A percentile compares a stretch with the other conserved stretches of the same genome.
phyloP scores from a whole-genome alignment of 2,888 invertebrate genomes.

The Coleophora flavipennella region DNA sequence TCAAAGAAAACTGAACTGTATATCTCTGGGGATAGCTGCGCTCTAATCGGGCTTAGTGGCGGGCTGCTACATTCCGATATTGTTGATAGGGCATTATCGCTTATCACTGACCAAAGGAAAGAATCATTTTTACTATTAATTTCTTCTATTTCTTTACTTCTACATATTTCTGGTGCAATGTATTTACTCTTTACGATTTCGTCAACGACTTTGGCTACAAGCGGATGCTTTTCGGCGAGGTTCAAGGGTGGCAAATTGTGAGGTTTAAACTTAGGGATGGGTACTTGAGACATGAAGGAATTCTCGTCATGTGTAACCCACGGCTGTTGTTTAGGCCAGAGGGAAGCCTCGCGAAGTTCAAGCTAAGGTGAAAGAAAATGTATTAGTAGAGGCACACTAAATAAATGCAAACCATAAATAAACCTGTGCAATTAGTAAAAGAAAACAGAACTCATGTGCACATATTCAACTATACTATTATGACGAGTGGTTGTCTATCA shows the following conservation, averaged over 20 bases:
- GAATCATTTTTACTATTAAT: constrained; percentile 41
- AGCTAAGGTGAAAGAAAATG: constrained; percentile 44
- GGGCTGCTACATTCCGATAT: constrained; percentile 48
- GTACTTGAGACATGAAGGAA: constrained; percentile 39
- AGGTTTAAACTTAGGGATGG: constrained; percentile 21
- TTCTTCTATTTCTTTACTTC: constrained; percentile 29
- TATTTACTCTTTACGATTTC: constrained; percentile 42
- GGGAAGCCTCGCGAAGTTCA: constrained; percentile 49
- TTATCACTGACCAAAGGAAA: constrained; percentile 40
- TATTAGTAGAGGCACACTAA: constrained; percentile 24
- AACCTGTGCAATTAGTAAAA: too few species aligned
- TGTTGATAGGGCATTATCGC: constrained; percentile 42
- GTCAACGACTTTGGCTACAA: constrained; percentile 41
- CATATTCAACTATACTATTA: too few species aligned
- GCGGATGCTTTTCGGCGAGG: constrained; percentile 21
- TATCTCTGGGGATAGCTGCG: constrained; percentile 44
- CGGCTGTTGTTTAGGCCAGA: constrained; percentile 48
- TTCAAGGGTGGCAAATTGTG: constrained; percentile 13
- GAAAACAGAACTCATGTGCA: too few species aligned
- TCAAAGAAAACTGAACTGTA: constrained; percentile 61
- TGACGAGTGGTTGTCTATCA: too few species aligned
- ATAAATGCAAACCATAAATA: constrained; percentile 18
- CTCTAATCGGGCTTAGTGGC: constrained; percentile 26
- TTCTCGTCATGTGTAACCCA: constrained; percentile 57
- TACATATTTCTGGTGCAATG: constrained; percentile 41